Percentiles rank a stretch among this genome's conserved stretches.
These are phyloP conservation scores for Leptinotarsa lineolata DNA, from an alignment of 1,140 invertebrate species.

Conservation along the genomic window DNA sequence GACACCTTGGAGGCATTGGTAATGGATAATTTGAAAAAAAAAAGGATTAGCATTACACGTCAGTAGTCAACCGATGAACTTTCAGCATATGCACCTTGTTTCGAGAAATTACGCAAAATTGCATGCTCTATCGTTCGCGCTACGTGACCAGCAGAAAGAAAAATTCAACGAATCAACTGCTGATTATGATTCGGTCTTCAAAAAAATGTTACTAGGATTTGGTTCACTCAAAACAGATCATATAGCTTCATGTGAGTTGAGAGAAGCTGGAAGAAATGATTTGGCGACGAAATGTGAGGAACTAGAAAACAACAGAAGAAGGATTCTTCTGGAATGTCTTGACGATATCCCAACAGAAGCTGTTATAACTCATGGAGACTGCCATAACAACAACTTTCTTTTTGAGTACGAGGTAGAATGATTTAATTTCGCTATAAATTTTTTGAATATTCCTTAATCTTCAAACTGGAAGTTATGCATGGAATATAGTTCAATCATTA, in stretches of 20 bases:
- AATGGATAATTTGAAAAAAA: conserved; percentile 60
- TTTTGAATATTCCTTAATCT: too few relatives aligned
- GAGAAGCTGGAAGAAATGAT: background rate
- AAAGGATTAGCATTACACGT: conserved; percentile 56
- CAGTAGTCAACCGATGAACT: conserved; percentile 53
- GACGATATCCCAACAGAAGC: background rate
- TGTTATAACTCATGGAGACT: conserved; percentile 4
- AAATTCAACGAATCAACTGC: conserved; percentile 16
- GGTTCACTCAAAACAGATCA: background rate
- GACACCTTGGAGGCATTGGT: conserved; percentile 58
- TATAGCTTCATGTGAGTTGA: background rate
- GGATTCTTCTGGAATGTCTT: background rate
- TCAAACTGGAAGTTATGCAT: too few relatives aligned
- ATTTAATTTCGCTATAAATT: too few relatives aligned
- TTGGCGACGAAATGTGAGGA: conserved; percentile 6
- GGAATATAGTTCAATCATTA: too few relatives aligned
- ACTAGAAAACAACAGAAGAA: background rate
- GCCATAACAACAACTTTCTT: conserved; percentile 16
- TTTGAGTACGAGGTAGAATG: conserved; percentile 12
- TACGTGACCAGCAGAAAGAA: conserved; percentile 54
- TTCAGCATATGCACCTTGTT: conserved; percentile 54
- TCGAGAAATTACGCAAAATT: conserved; percentile 60
- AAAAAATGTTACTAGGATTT: background rate
- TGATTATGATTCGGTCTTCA: background rate
- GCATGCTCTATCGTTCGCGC: conserved; percentile 60